Evolutionary conservation across 2,888 invertebrate species (phyloP).

Genomic region (Sinopyrophorus schimmeli): DNA sequence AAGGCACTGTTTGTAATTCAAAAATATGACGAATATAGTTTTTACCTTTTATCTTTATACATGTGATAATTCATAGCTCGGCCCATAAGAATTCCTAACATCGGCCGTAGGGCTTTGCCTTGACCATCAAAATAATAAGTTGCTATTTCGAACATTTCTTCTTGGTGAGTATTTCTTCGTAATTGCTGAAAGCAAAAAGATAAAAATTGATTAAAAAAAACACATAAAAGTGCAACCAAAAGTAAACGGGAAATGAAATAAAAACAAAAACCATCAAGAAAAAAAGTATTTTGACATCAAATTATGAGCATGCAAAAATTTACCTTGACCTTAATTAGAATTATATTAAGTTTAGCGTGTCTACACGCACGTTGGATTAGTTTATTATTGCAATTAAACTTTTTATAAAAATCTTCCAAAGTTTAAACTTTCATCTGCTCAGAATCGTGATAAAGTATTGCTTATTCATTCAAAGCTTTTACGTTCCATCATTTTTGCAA

Average conservation of each 20-base stretch:
- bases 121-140: conserved; percentile 98
- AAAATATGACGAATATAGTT: too few species aligned
- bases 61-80: conserved; percentile 90
- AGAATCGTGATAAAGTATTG: too few species aligned
- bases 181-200: conserved; percentile 63
- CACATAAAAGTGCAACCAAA: neutral
- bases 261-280: neutral
- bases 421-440: too few species aligned
- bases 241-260: neutral
- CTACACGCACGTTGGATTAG: too few species aligned
- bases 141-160: conserved; percentile 87
- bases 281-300: neutral
- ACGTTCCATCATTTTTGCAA: too few species aligned
- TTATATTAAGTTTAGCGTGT: conserved; percentile 1
- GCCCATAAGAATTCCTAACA: conserved; percentile 93
- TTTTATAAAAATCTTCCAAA: too few species aligned
- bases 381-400: too few species aligned
- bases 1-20: too few species aligned
- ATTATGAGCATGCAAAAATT: neutral
- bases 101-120: conserved; percentile 95
- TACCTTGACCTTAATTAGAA: conserved; percentile 18
- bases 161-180: conserved; percentile 76
- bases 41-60: conserved; percentile 82
- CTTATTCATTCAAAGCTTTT: too few species aligned
- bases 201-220: neutral